phyloP scores from a whole-genome alignment of 2,797 vertebrate genomes.

The Monodelphis domestica region DNA sequence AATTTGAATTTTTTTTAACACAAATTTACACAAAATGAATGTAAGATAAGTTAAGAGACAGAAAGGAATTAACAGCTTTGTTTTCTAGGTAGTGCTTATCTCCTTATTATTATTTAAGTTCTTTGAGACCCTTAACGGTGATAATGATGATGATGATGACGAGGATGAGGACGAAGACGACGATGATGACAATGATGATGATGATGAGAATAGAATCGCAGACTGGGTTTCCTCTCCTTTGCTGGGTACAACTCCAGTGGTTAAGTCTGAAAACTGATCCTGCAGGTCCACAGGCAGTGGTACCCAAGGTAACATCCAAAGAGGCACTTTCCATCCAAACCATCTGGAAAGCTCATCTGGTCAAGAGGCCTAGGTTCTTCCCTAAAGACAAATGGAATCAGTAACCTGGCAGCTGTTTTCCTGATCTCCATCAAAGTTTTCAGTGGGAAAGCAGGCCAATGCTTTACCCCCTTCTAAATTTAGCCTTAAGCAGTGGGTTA shows the following conservation, averaged over 20 bases:
- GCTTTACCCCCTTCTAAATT: not conserved
- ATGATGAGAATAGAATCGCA: not conserved
- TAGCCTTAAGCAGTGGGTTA: not conserved
- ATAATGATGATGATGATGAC: not conserved
- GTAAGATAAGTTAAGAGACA: not conserved
- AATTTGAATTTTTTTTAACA: no score
- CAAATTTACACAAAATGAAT: no score
- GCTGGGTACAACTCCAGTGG: not conserved
- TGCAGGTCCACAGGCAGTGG: not conserved
- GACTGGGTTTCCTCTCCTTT: not conserved
- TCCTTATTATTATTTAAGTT: not conserved
- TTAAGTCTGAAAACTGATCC: not conserved
- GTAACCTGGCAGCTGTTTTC: conserved; percentile 50
- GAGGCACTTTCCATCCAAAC: conserved; percentile 24
- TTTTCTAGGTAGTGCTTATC: not conserved
- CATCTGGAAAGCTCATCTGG: conserved; percentile 48
- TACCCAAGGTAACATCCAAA: conserved; percentile 46
- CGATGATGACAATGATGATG: not conserved
- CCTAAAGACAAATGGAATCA: not conserved
- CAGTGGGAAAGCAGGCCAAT: conserved; percentile 11
- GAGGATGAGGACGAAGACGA: no score
- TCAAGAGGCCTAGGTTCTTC: conserved; percentile 6
- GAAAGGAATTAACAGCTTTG: not conserved
- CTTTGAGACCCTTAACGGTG: not conserved
- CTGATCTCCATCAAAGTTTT: conserved; percentile 23